Evolutionary conservation across 2,888 invertebrate species (phyloP), one percentile per base, ranked within the genome.

Genomic region (Biston stratarius): DNA sequence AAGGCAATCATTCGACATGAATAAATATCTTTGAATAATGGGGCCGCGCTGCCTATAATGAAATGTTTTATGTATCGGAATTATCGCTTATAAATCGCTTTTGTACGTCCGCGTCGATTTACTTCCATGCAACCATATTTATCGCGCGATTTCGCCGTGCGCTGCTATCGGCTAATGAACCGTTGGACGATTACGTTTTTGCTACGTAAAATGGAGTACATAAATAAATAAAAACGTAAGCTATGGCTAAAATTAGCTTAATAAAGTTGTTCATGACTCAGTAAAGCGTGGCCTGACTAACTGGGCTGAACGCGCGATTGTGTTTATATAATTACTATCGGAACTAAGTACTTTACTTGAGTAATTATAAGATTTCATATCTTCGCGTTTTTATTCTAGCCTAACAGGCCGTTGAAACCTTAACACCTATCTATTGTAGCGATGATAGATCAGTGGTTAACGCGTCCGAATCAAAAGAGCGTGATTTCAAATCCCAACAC

Each of bases 1-100:
- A 92, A 93, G 90, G 93, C 89, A 91, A 94, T 93, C 92, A 91
- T 91, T 93, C 91, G 92, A 92, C 93, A 91, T 92, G 92, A 93
- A 94, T 93, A 92, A 92, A 92, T 91, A 92, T 93, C 90, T 92
- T 91, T 91, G 92, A 93, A 90, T 93, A 93, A 94, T 94, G 87
- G 87, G 78, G 81, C 84, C 82, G 79, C 85, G 83, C 83, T 86
- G 90, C 88, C 83, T 87, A 85, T 90, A 94, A 89, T 92, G 89
- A 91, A 93, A 93, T 91, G 90, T 92, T 92, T 92, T 90, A 91
- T 90, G 91, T 91, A 88, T 89, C 80, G 84, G 81, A 87, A 89
- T 92, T 91, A 92, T 90, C 85, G 85, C 84, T 83, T 87, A 87
- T 85, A 88, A 90, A 89, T 86, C 87, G 88, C 83, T 85, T 85